Percentiles rank a stretch among this genome's conserved stretches.
Evolutionary conservation across 2,113 vertebrate species (phyloP).

Genomic region (Dasyornis broadbenti): DNA sequence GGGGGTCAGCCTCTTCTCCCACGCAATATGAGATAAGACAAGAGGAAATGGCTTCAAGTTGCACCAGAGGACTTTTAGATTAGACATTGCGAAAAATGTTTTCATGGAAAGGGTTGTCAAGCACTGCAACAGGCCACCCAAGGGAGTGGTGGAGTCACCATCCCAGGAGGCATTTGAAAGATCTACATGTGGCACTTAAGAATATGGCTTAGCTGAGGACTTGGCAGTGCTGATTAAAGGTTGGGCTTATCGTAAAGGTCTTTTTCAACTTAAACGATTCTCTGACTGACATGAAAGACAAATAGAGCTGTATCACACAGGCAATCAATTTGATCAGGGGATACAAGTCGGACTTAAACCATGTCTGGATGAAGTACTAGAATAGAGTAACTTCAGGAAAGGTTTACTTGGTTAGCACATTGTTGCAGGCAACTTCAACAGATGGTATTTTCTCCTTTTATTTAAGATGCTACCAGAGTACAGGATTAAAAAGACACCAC

Average conservation of each 20-base stretch:
- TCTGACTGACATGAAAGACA: neutral
- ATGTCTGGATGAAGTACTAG: neutral
- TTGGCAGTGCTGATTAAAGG: neutral
- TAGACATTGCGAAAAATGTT: neutral
- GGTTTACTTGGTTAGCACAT: neutral
- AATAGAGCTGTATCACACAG: neutral
- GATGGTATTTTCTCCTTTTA: neutral
- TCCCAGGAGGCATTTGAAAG: neutral
- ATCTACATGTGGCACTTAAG: neutral
- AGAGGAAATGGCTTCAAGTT: neutral
- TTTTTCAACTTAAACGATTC: neutral
- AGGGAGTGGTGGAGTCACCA: neutral
- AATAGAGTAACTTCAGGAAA: neutral
- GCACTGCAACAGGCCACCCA: neutral
- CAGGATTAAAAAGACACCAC: neutral
- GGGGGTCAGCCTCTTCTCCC: neutral
- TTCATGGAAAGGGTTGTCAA: neutral
- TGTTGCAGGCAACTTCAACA: neutral
- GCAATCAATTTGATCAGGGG: neutral
- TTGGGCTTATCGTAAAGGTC: accelerated
- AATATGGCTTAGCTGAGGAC: neutral
- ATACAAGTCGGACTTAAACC: neutral
- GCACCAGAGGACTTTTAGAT: neutral
- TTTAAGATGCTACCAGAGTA: neutral
- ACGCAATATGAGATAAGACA: neutral